Evolutionary conservation across 1,140 invertebrate genomes (phyloP).

Genomic region (Lepidurus apus): DNA sequence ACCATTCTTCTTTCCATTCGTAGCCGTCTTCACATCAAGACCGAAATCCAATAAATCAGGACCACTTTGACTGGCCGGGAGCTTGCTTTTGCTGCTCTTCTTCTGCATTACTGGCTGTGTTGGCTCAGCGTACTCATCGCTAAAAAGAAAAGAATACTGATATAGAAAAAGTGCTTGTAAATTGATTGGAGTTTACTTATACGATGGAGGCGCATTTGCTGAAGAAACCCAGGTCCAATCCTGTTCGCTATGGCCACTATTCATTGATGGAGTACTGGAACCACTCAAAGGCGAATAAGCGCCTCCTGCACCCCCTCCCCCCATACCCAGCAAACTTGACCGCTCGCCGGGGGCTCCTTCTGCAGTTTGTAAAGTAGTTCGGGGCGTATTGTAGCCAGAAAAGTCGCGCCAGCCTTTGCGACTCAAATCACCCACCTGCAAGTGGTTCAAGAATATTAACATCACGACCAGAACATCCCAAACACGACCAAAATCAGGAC

Average conservation of each 20-base stretch:
- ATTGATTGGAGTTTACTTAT: not conserved
- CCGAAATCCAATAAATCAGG: slow-evolving; percentile 23
- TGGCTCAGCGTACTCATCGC: not conserved
- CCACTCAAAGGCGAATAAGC: not conserved
- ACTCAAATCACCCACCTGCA: slow-evolving; percentile 61
- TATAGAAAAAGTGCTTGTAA: no score
- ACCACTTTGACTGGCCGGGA: slow-evolving; percentile 4
- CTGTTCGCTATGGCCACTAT: not conserved
- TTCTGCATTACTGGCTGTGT: not conserved
- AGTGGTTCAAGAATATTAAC: slow-evolving; percentile 23
- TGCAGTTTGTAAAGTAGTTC: not conserved
- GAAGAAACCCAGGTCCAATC: not conserved
- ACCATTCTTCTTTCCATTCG: not conserved
- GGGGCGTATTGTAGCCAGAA: not conserved
- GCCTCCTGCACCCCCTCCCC: not conserved
- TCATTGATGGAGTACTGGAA: not conserved
- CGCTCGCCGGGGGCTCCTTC: slow-evolving; percentile 29
- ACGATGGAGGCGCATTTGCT: not conserved
- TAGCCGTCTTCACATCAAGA: not conserved
- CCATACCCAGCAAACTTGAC: slow-evolving; percentile 30
- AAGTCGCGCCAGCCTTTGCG: slow-evolving; percentile 61
- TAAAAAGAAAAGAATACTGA: not conserved
- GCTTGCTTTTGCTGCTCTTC: not conserved
- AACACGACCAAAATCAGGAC: no score
- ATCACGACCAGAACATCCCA: not conserved